Evolutionary conservation across 2,797 vertebrate genomes (phyloP), one percentile per base, ranked within the genome.

Genomic region (Distichodus sexfasciatus): DNA sequence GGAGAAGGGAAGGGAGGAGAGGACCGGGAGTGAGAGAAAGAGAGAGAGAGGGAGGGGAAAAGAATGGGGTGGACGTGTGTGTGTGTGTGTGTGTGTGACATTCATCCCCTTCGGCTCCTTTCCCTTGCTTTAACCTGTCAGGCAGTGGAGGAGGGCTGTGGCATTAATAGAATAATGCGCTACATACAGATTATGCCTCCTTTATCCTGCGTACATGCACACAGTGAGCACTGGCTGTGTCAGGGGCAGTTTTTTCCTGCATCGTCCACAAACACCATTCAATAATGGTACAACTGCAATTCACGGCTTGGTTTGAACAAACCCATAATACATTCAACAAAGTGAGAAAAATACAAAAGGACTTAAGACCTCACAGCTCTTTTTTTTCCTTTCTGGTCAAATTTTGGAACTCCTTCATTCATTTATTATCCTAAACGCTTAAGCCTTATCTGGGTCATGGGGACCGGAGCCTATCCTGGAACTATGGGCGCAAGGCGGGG

Each of bases 1-100:
- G 88, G 87, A 77, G 82, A 81, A 85, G 75, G 77, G 74, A 81
- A 62, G 74, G 70, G 64, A 72, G 81, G 82, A 80, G 1, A 50
- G 0, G 12, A 53, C 53, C 72, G 65, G 53, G 62, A 36, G 69
- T 23, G 38, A 8, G 70, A 38, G 47, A 50, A n/a, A 0, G 66
- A 72, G 79, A 74, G 64, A 53, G 63, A n/a, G 51, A 31, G 36
- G 75, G 65, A 65, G 66, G 70, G 29, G 47, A 58, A 38, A 28
- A 35, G 43, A 47, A 41, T 21, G 11, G 31, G 12, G 44, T 66
- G 50, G 46, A 53, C 4, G 41, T 15, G 29, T 57, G 58, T 68
- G 48, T 36, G 48, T 38, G 44, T 24, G 41, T 23, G 33, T 54
- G 29, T 62, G 67, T 71, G 54, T 55, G 23, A 57, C 29, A 48